phyloP scores from a whole-genome alignment of 2,113 vertebrate species.

The Mus pahari region DNA sequence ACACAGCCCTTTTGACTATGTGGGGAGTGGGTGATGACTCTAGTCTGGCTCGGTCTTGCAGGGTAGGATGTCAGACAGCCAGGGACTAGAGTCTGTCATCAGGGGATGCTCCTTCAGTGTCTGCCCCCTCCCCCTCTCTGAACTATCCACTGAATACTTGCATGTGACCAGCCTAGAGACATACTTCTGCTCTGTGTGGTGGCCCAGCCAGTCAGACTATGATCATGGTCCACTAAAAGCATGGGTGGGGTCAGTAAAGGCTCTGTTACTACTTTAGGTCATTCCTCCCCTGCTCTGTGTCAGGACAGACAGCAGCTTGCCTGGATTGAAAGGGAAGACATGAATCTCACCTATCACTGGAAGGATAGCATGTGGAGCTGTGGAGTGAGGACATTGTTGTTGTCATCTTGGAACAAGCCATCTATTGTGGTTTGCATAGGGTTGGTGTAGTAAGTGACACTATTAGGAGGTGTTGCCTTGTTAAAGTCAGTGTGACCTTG shows the following conservation, averaged over 20 bases:
- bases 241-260: background rate
- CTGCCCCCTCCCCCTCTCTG: background rate
- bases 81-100: fast-evolving
- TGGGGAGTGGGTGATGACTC: background rate
- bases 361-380: background rate
- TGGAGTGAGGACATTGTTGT: too few species aligned
- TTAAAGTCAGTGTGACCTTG: too few species aligned
- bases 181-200: background rate
- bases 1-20: background rate
- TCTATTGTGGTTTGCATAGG: background rate
- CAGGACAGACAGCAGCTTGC: background rate
- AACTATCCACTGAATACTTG: too few species aligned
- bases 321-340: too few species aligned
- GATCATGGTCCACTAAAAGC: background rate
- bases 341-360: background rate
- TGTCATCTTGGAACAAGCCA: background rate
- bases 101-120: background rate
- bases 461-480: too few species aligned
- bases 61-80: background rate
- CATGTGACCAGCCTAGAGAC: background rate
- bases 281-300: background rate
- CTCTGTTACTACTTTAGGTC: background rate
- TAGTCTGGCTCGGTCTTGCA: background rate
- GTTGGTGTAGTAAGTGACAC: too few species aligned
- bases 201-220: background rate